Evolutionary conservation across 2,797 vertebrate species (phyloP), one percentile per base, ranked within the genome.

Genomic region (Alectoris magna): DNA sequence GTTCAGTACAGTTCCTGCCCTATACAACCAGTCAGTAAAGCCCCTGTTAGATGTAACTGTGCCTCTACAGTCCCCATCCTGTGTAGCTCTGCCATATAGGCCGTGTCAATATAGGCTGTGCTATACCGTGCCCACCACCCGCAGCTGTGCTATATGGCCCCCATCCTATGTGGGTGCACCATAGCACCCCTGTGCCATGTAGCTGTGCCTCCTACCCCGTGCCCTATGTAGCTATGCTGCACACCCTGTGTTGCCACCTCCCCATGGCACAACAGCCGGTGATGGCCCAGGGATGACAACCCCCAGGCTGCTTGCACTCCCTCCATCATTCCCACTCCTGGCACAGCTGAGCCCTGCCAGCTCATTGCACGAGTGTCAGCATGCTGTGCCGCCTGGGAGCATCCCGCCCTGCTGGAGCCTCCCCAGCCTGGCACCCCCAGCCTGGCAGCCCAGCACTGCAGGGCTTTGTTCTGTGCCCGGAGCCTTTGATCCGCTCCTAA

Each of bases 391-490:
- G 84, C 90, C 80, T 2, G 6, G 63, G 59, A 88, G 68, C 79
- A 87, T 70, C 68, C 53, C 84, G 84, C 1, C 0, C 53, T 0
- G 1, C 72, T 12, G 19, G 92, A 87, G 69, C 78, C 36, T 23
- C n/a, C 46, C 17, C 7, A 18, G 74, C 49, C 49, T 44, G 8
- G 4, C 43, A 53, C 4, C 8, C 69, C 62, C 19, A 14, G 6
- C 26, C 49, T 53, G 51, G 51, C 51, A 53, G 27, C 27, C 51
- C 10, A 15, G 48, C 7, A 1, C 78, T 78, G 55, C n/a, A 29
- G 90, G 49, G 75, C 87, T 66, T 96, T 97, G 87, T 92, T 96
- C n/a, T 94, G 87, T 74, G 11, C 27, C 44, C 12, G 38, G 84
- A 49, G 85, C 79, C 87, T 92, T 96, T 92, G 72, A 87, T 91